phyloP scores from a whole-genome alignment of 2,797 vertebrate species.

The Falco cherrug region DNA sequence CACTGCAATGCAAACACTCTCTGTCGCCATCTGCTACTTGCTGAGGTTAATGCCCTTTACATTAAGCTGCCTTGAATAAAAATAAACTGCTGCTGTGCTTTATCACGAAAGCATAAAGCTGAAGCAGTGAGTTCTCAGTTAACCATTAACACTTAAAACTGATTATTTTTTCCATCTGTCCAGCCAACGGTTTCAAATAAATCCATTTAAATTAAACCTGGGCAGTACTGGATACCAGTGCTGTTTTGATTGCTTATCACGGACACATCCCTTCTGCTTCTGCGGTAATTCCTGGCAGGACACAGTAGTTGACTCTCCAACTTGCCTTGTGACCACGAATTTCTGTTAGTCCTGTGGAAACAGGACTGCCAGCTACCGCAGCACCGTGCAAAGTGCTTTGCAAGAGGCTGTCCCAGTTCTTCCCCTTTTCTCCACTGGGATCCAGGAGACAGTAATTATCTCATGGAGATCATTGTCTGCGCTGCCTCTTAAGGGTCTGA shows the following conservation, averaged over 20 bases:
- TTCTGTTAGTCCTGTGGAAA: background rate
- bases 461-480: background rate
- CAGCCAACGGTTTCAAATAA: background rate
- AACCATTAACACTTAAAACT: constrained; percentile 60
- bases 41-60: background rate
- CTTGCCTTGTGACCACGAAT: background rate
- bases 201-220: constrained; percentile 1
- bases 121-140: constrained; percentile 35
- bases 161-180: constrained; percentile 31
- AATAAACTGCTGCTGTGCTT: constrained; percentile 3
- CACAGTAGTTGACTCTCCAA: background rate
- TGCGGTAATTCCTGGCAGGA: background rate
- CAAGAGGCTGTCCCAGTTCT: background rate
- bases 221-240: background rate
- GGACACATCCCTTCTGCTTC: background rate
- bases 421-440: background rate
- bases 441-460: background rate
- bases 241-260: background rate
- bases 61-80: constrained; percentile 6
- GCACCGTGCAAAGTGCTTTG: background rate
- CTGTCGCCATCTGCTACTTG: background rate
- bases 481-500: background rate
- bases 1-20: background rate
- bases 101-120: background rate
- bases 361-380: background rate